Percentiles rank a stretch among this genome's conserved stretches.
Conservation (phyloP, 2,888 invertebrate genomes). For the Lingula anatina region DNA sequence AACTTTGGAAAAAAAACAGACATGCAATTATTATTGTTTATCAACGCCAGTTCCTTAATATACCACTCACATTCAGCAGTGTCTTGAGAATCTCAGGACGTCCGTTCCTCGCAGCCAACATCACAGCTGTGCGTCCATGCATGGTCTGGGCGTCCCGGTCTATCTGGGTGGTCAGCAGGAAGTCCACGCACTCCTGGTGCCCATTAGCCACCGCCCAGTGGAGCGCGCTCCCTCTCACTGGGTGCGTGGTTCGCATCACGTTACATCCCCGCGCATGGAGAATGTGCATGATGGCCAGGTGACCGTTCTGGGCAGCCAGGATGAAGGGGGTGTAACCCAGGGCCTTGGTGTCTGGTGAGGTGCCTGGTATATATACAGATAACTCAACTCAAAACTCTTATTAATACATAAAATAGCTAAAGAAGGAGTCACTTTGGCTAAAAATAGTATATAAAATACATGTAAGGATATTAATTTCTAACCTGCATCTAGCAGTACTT, state of each 20-base stretch:
- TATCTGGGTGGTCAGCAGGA: not conserved
- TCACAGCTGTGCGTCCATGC: not conserved
- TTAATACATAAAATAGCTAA: too few relatives aligned
- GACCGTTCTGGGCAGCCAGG: not conserved
- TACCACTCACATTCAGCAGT: too few relatives aligned
- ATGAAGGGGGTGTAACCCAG: not conserved
- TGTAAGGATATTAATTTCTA: too few relatives aligned
- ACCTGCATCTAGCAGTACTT: not conserved
- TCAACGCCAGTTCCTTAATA: too few relatives aligned
- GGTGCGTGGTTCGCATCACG: not conserved
- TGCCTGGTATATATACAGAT: too few relatives aligned
- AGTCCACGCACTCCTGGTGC: not conserved
- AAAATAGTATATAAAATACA: too few relatives aligned
- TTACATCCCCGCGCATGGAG: not conserved
- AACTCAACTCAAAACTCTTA: too few relatives aligned
- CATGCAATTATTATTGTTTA: too few relatives aligned
- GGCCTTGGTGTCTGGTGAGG: not conserved
- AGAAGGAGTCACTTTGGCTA: too few relatives aligned
- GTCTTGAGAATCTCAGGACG: too few relatives aligned
- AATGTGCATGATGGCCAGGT: not conserved
- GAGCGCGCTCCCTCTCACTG: not conserved
- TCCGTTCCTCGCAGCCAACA: not conserved
- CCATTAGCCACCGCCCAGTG: not conserved
- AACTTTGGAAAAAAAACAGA: too few relatives aligned
- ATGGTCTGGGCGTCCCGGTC: not conserved